These are phyloP conservation scores for Macrobrachium nipponense DNA, from an alignment of 1,140 invertebrate species.

Conservation along the genomic window DNA sequence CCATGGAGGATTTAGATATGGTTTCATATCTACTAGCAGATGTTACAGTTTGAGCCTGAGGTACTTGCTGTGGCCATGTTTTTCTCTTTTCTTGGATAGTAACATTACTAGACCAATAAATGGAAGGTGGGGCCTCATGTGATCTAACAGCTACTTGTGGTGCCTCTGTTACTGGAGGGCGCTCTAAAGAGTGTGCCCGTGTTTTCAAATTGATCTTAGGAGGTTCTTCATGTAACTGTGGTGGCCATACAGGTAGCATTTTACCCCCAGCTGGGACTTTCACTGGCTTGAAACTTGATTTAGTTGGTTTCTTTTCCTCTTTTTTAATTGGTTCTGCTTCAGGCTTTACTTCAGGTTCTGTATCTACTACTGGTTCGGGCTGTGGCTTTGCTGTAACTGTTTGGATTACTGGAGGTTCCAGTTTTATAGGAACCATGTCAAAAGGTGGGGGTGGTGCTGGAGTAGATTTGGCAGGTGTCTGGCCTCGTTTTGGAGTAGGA, in stretches of 20 bases:
- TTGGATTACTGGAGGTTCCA: background rate
- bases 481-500: slow-evolving; percentile 30
- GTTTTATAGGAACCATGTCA: slow-evolving; percentile 31
- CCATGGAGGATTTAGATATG: background rate
- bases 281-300: background rate
- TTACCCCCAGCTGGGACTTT: background rate
- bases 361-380: background rate
- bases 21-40: slow-evolving; percentile 45
- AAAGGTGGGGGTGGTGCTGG: slow-evolving; percentile 49
- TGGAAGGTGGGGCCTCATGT: slow-evolving; percentile 59
- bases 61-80: slow-evolving; percentile 43
- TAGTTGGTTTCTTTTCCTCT: slow-evolving; percentile 2
- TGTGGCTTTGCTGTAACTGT: background rate
- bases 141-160: slow-evolving; percentile 38
- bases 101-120: slow-evolving; percentile 63
- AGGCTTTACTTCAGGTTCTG: slow-evolving; percentile 2
- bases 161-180: slow-evolving; percentile 55
- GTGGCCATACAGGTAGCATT: slow-evolving; percentile 1
- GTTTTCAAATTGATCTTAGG: slow-evolving; percentile 15
- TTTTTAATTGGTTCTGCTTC: background rate
- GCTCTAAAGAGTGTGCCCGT: slow-evolving; percentile 58
- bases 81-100: slow-evolving; percentile 54
- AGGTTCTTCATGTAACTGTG: background rate
- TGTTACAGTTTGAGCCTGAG: slow-evolving; percentile 27
- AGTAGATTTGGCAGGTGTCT: slow-evolving; percentile 27